A percentile compares a stretch with the other conserved stretches of the same genome.
Evolutionary conservation across 2,888 invertebrate genomes (phyloP).

Genomic region (Ferdinandea cuprea): DNA sequence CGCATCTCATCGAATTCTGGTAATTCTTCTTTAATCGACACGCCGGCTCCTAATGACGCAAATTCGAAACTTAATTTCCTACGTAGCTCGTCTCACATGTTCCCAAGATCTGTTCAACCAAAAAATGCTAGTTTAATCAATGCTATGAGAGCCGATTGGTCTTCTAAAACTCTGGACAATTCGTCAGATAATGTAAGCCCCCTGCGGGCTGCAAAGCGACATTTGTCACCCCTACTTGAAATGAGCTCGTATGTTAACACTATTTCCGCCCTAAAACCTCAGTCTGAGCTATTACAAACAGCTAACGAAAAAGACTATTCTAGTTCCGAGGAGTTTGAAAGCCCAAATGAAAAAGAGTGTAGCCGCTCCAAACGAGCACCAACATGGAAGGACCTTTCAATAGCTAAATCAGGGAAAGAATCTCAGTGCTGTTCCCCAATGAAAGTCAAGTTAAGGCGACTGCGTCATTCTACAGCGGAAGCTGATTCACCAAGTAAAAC

Average conservation of each 20-base stretch:
- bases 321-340: constrained; percentile 61
- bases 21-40: no score
- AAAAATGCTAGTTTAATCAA: neutral
- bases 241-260: constrained; percentile 1
- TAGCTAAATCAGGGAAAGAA: neutral
- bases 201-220: constrained; percentile 5
- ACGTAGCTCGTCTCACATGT: no score
- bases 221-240: constrained; percentile 34
- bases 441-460: no score
- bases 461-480: no score
- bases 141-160: constrained; percentile 37
- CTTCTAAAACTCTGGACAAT: neutral
- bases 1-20: neutral
- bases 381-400: constrained; percentile 43
- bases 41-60: no score
- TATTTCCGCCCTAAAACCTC: neutral
- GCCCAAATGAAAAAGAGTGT: constrained; percentile 17
- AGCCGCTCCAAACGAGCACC: constrained; percentile 44
- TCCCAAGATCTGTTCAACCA: neutral
- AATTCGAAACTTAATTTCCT: no score
- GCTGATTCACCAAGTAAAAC: no score
- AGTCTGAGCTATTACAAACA: neutral
- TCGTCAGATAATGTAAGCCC: neutral
- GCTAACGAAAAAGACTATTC: constrained; percentile 30
- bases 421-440: no score